A percentile compares a stretch with the other conserved stretches of the same genome.
Conservation (phyloP, 1,140 invertebrate genomes). For the Drosophila leontia region DNA sequence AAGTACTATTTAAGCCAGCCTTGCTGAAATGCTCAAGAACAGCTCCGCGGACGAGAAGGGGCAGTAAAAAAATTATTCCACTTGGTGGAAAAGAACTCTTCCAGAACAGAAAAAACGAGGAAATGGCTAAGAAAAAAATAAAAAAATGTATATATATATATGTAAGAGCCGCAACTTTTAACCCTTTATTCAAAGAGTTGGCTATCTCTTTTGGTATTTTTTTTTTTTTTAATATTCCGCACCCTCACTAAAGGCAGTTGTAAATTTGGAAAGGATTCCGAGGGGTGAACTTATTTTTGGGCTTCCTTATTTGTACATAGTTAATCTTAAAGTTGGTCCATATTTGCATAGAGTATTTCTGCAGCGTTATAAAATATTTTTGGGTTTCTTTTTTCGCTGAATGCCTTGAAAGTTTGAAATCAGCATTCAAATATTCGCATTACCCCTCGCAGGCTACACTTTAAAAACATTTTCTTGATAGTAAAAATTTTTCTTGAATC, state of each 20-base stretch:
- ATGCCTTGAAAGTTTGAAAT: conserved; percentile 67
- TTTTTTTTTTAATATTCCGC: conserved; percentile 33
- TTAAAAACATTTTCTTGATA: not conserved
- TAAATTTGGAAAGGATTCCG: conserved; percentile 22
- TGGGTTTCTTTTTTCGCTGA: conserved; percentile 1
- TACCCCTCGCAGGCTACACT: conserved; percentile 19
- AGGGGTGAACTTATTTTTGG: conserved; percentile 2
- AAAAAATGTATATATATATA: conserved; percentile 1
- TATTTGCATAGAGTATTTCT: conserved; percentile 19
- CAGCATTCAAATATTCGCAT: conserved; percentile 41
- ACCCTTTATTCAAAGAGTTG: conserved; percentile 67
- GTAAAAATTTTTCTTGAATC: no score
- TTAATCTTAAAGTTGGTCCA: conserved; percentile 1
- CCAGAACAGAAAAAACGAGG: conserved; percentile 25
- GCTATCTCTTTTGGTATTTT: conserved; percentile 32
- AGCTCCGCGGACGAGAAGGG: conserved; percentile 1
- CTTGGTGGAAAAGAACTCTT: conserved; percentile 25
- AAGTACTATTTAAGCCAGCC: conserved; percentile 76
- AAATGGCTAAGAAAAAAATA: conserved; percentile 21
- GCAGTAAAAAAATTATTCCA: conserved; percentile 19
- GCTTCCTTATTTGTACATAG: conserved; percentile 4
- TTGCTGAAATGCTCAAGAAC: conserved; percentile 51
- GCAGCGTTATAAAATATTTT: conserved; percentile 2
- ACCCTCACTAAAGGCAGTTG: conserved; percentile 2
- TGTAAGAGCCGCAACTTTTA: conserved; percentile 56